Base-by-base conservation (phyloP, 2,888 invertebrate species). In the Melipona bicolor region DNA sequence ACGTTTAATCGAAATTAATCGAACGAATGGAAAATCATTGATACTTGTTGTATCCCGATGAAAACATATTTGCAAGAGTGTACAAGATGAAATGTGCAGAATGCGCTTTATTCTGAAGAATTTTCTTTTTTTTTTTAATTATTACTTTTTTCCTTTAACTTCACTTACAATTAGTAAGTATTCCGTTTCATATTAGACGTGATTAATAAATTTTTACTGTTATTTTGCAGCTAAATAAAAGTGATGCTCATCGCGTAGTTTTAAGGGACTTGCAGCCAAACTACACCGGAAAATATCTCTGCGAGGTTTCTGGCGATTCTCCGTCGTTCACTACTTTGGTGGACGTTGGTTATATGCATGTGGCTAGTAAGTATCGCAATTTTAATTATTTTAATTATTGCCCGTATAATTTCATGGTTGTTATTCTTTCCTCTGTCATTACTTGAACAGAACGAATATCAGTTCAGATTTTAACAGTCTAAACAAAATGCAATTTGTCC, bases 221-320 rank as follows among this genome's bases (percentile, higher is more conserved):
- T 83, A 52, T 72, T 59, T 94, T 93, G 21, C 93, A 94, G 94
- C 85, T 82, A 61, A 88, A 90, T 70, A 90, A 81, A 80, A 94
- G 94, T 87, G 91, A 94, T 77, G 90, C 90, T 52, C 91, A 93
- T 82, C 90, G 83, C 52, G 96, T 97, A 77, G 96, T 97, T 17
- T 94, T 97, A 84, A 96, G 96, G 90, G 96, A 97, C 91, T 96
- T 97, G 24, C 96, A 96, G 79, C 96, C 96, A 71, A 96, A 96
- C 86, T 96, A 97, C 94, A 96, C 97, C 19, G 97, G 97, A 21
- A 96, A 96, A 91, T 97, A 97, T 94, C 96, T 96, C 73, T 97
- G 97, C 93, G 97, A 97, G 93, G 97, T 97, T 21, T 97, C 97
- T 0, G 96, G 97, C 0, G 97, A 97, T 92, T 96, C 96, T 4